phyloP scores from a whole-genome alignment of 2,888 invertebrate genomes.

The Sthenelais limicola region DNA sequence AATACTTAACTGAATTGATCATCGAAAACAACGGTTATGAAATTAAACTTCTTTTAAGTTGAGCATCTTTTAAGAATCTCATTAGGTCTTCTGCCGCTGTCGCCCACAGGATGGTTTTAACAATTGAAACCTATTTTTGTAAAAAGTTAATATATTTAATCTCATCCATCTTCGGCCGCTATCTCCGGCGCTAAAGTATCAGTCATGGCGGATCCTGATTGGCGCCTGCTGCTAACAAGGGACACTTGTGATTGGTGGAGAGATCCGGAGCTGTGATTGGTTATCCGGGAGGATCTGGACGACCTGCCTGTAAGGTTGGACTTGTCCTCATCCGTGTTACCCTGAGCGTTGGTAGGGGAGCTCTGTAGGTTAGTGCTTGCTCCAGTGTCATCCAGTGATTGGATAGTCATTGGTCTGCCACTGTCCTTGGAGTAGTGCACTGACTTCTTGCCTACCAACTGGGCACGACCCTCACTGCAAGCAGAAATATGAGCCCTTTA shows the following conservation, averaged over 20 bases:
- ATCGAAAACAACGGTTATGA: too few relatives aligned
- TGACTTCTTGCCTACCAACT: conserved; percentile 35
- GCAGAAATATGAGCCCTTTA: too few relatives aligned
- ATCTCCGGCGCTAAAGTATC: conserved; percentile 27
- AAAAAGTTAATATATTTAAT: too few relatives aligned
- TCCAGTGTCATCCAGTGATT: conserved; percentile 24
- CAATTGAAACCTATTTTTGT: too few relatives aligned
- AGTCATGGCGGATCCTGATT: conserved; percentile 15
- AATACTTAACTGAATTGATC: too few relatives aligned
- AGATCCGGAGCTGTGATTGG: conserved; percentile 31
- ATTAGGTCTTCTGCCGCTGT: too few relatives aligned
- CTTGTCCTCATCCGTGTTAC: conserved; percentile 18
- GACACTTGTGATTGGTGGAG: conserved; percentile 35
- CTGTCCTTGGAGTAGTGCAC: conserved; percentile 31
- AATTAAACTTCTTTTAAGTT: too few relatives aligned
- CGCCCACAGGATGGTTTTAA: too few relatives aligned
- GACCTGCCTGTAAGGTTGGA: conserved; percentile 30
- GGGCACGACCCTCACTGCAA: conserved; percentile 41
- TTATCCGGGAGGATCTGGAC: conserved; percentile 13
- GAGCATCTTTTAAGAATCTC: too few relatives aligned
- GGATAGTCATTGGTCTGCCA: conserved; percentile 35
- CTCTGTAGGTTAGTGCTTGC: conserved; percentile 35
- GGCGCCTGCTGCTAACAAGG: conserved; percentile 15
- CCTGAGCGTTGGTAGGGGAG: conserved; percentile 28
- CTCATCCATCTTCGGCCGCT: conserved; percentile 13